Base-by-base conservation (phyloP, 2,113 vertebrate genomes). In the Ceuthmochares aereus region DNA sequence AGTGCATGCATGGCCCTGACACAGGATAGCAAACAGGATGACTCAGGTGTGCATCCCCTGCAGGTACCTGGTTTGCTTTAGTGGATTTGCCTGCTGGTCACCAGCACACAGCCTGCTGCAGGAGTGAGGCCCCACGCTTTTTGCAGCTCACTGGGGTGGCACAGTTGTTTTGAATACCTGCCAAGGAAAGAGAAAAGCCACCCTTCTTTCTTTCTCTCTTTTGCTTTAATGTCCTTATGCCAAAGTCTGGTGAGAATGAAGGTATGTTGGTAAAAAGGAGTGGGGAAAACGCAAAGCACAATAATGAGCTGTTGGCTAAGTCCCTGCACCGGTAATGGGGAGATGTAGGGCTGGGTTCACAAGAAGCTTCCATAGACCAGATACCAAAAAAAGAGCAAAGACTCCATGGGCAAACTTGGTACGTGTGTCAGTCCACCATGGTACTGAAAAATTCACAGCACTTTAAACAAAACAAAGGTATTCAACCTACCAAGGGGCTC, bases 371-470 rank as follows among this genome's bases (percentile, higher is more conserved):
- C 7, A 51, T 27, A 17, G 1, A 6, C 11, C 21, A 66, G 47
- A 64, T 34, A 29, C 8, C 42, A 9, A 34, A 54, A 67, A 55
- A 26, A 63, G 40, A 80, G 26, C 8, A n/a, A 89, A 74, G 55
- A 30, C 12, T 91, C 29, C 12, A 3, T 10, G 23, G 52, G 15
- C 30, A 70, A 12, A 27, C 9, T 1, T 81, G 43, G 25, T 7
- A 15, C 30, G 17, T 20, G 15, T 45, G 8, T 27, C 10, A 63
- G 10, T 26, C 11, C 26, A n/a, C 4, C 0, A 3, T 10, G 6
- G 17, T 32, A 26, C 7, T 67, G 66, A 63, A 84, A 85, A 83
- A 62, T 36, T 3, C 9, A 22, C 45, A 74, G 42, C 54, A 51
- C 6, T 10, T 66, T 34, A 55, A 73, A 30, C 4, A 74, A 56